These are phyloP conservation scores for Eulemur coronatus DNA, from an alignment of 2,797 vertebrate species.

Conservation along the genomic window DNA sequence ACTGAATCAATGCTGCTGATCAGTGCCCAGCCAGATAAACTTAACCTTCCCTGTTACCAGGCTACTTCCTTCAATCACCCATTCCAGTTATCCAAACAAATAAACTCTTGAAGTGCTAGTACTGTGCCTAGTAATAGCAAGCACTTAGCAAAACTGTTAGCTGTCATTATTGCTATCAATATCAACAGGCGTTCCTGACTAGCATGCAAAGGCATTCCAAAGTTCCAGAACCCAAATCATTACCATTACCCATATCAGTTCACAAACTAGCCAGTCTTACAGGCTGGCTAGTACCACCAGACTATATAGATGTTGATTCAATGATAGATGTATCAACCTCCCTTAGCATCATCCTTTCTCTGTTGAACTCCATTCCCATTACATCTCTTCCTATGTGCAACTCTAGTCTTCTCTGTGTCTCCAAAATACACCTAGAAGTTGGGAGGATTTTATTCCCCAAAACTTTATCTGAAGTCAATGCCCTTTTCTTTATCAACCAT, in stretches of 20 bases:
- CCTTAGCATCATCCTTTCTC: not conserved
- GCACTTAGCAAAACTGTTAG: not conserved
- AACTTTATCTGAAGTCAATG: not conserved
- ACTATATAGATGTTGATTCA: not conserved
- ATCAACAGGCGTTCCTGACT: not conserved
- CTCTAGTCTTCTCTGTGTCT: not conserved
- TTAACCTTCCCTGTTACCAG: not conserved
- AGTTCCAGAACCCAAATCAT: not conserved
- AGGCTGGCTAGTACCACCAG: not conserved
- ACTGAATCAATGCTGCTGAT: not conserved
- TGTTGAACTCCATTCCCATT: not conserved
- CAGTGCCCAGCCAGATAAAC: not conserved
- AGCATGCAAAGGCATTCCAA: not conserved
- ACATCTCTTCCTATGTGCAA: not conserved
- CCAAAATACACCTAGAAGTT: not conserved
- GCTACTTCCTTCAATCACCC: not conserved
- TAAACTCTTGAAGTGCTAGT: not conserved
- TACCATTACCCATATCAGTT: not conserved
- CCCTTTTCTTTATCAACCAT: not conserved
- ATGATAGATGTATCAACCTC: not conserved
- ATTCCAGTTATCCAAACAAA: not conserved
- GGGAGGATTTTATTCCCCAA: constrained; percentile 5
- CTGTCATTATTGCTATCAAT: not conserved
- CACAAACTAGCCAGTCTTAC: not conserved
- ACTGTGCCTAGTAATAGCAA: not conserved